Percentiles rank a stretch among this genome's conserved stretches.
phyloP scores from a whole-genome alignment of 1,140 invertebrate species.

The Gryon sp. region DNA sequence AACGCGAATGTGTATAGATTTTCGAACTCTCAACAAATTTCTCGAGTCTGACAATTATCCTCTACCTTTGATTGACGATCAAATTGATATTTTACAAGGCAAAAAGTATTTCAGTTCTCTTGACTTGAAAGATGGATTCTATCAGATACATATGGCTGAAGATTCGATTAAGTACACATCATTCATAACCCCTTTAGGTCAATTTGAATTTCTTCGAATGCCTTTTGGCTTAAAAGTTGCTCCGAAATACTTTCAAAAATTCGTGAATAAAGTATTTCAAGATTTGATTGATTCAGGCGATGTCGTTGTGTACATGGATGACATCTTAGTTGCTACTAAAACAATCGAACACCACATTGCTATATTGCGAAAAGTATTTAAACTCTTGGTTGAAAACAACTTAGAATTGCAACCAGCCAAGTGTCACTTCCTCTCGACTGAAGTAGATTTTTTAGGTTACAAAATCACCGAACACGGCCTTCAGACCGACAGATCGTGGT shows the following conservation, averaged over 20 bases:
- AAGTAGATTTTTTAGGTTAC: neutral
- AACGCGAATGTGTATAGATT: slow-evolving; percentile 1
- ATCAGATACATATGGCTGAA: no score
- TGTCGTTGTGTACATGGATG: neutral
- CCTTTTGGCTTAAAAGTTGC: no score
- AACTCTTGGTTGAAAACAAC: neutral
- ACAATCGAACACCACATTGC: slow-evolving; percentile 10
- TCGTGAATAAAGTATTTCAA: no score
- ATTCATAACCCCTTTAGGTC: no score
- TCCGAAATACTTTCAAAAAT: no score
- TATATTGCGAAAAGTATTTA: neutral
- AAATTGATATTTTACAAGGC: neutral
- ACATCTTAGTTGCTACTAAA: neutral
- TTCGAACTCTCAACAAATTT: neutral
- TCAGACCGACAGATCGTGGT: neutral
- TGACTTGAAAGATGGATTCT: no score
- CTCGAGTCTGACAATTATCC: no score
- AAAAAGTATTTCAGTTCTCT: no score
- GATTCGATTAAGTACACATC: no score
- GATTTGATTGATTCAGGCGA: no score
- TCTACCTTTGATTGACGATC: neutral
- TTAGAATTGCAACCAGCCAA: neutral
- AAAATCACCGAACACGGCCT: neutral
- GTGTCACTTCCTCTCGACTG: neutral
- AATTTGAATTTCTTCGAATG: no score